phyloP scores from a whole-genome alignment of 2,888 invertebrate species.

The Oithona nana region DNA sequence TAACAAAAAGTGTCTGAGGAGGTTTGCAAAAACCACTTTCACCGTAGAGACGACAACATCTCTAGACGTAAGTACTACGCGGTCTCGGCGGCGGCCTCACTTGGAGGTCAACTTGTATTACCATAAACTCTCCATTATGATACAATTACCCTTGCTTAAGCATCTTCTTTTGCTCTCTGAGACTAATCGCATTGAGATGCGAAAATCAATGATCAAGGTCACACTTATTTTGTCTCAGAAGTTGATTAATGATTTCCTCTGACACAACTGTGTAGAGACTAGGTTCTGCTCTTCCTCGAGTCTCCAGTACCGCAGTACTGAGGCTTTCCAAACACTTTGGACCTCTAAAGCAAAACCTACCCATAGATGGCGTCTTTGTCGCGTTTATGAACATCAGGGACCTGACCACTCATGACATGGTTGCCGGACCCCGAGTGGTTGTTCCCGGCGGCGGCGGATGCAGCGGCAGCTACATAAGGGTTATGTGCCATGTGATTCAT shows the following conservation, averaged over 20 bases:
- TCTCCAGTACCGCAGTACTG: too few relatives aligned
- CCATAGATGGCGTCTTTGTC: constrained; percentile 98
- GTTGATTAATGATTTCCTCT: too few relatives aligned
- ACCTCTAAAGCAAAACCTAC: constrained; percentile 42
- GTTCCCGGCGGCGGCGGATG: constrained; percentile 26
- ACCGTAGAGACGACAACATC: not conserved
- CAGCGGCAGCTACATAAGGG: constrained; percentile 55
- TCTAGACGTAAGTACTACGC: not conserved
- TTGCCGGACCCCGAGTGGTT: constrained; percentile 21
- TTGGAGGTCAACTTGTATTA: too few relatives aligned
- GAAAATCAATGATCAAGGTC: too few relatives aligned
- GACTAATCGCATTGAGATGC: too few relatives aligned
- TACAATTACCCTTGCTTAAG: too few relatives aligned
- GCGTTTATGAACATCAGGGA: constrained; percentile 81
- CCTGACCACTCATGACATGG: constrained; percentile 31
- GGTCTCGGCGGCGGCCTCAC: not conserved
- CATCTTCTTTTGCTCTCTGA: too few relatives aligned
- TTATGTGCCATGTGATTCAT: constrained; percentile 30
- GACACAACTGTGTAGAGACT: too few relatives aligned
- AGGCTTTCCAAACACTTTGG: not conserved
- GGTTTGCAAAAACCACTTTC: too few relatives aligned
- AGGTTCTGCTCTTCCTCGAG: too few relatives aligned
- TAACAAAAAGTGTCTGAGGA: not conserved
- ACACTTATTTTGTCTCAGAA: too few relatives aligned
- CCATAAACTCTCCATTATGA: too few relatives aligned